A percentile compares a stretch with the other conserved stretches of the same genome.
Evolutionary conservation across 2,888 invertebrate species (phyloP).

Genomic region (Lucinisca nassula): DNA sequence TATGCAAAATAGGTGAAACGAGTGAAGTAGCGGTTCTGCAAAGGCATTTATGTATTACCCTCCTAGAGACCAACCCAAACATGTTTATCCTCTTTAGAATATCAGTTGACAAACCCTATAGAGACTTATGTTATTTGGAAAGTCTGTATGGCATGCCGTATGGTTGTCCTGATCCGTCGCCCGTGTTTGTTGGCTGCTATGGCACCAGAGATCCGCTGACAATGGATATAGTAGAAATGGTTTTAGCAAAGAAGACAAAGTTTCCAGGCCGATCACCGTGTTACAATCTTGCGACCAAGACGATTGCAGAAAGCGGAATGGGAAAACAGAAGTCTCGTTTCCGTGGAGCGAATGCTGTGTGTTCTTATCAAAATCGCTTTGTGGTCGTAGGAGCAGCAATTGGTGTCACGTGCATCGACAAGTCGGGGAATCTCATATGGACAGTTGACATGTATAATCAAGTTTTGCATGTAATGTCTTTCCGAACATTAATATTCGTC

Average conservation of each 20-base stretch:
- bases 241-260: constrained; percentile 51
- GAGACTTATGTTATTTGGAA: constrained; percentile 57
- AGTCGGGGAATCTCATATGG: constrained; percentile 58
- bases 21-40: constrained; percentile 60
- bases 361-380: constrained; percentile 30
- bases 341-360: constrained; percentile 44
- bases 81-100: constrained; percentile 46
- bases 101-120: constrained; percentile 19
- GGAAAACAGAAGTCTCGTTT: constrained; percentile 45
- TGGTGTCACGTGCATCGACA: constrained; percentile 56
- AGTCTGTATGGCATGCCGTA: constrained; percentile 18
- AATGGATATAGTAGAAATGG: constrained; percentile 47
- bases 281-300: constrained; percentile 30
- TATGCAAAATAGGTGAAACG: constrained; percentile 54
- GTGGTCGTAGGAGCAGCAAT: constrained; percentile 49
- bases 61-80: constrained; percentile 50
- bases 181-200: constrained; percentile 58
- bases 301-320: constrained; percentile 49
- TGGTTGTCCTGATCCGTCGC: constrained; percentile 47
- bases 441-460: constrained; percentile 49
- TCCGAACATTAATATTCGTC: constrained; percentile 40
- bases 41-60: constrained; percentile 42
- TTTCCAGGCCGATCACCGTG: constrained; percentile 57
- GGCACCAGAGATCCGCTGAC: constrained; percentile 13
- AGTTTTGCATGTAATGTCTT: constrained; percentile 38